These are phyloP conservation scores for Forpus xanthops DNA, from an alignment of 2,797 vertebrate species.

Conservation along the genomic window DNA sequence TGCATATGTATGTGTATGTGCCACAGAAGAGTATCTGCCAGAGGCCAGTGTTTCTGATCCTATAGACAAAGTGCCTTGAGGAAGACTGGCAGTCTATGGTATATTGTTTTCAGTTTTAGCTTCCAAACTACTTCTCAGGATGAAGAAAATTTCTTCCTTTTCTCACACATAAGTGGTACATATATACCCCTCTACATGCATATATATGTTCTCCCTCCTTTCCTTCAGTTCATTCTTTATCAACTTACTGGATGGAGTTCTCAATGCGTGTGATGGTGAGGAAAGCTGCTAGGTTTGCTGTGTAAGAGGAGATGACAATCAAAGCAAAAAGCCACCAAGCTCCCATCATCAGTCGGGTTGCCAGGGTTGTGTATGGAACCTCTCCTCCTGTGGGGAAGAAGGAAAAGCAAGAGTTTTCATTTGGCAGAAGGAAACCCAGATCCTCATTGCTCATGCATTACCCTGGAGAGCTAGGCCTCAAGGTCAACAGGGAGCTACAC, in stretches of 20 bases:
- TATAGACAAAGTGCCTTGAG: neutral
- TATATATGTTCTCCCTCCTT: neutral
- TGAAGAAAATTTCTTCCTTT: neutral
- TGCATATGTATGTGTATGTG: neutral
- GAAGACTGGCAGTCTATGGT: neutral
- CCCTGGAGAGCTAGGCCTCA: neutral
- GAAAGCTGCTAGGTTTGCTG: slow-evolving; percentile 96
- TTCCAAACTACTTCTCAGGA: neutral
- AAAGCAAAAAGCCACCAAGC: slow-evolving; percentile 99
- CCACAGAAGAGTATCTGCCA: neutral
- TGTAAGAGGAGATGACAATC: slow-evolving; percentile 98
- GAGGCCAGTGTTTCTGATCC: neutral
- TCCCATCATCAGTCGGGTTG: slow-evolving; percentile 98
- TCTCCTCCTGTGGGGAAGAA: slow-evolving; percentile 86
- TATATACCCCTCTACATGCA: neutral
- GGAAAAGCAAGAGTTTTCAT: slow-evolving; percentile 36
- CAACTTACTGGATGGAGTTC: slow-evolving; percentile 97
- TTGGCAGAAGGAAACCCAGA: neutral
- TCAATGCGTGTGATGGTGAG: slow-evolving; percentile 97
- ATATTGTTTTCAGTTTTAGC: neutral
- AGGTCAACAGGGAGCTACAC: neutral
- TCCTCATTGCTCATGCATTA: neutral
- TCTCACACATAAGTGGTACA: neutral
- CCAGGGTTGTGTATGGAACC: slow-evolving; percentile 95
- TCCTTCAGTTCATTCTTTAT: neutral